Evolutionary conservation across 53 echinoderm and acorn worm genomes (phyloP).

Genomic region (Actinopyga echinites): DNA sequence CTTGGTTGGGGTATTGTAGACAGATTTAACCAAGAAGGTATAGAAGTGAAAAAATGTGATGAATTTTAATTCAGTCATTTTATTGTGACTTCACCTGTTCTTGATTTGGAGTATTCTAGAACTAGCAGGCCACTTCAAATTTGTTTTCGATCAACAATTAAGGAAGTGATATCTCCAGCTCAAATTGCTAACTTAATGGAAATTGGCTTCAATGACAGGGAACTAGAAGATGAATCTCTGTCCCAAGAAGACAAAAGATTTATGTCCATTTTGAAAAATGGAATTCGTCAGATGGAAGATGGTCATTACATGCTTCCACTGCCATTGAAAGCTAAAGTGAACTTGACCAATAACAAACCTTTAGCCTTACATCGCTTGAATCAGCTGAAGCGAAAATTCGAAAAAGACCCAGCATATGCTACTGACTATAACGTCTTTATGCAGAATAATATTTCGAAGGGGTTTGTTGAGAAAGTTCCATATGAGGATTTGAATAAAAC

Average conservation of each 20-base stretch:
- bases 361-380: not conserved
- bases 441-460: conserved; percentile 32
- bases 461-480: conserved; percentile 28
- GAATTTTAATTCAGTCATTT: not conserved
- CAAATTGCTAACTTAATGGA: not conserved
- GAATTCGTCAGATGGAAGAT: not conserved
- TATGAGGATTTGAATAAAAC: not conserved
- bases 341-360: not conserved
- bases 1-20: conserved; percentile 1
- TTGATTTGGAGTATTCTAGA: not conserved
- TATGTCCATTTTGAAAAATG: not conserved
- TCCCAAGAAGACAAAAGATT: not conserved
- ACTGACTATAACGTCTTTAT: conserved; percentile 45
- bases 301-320: not conserved
- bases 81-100: not conserved
- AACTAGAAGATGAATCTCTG: not conserved
- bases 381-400: not conserved
- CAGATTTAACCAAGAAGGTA: not conserved
- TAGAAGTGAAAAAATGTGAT: not conserved
- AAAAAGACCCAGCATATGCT: not conserved
- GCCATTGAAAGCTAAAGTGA: not conserved
- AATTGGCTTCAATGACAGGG: conserved; percentile 6
- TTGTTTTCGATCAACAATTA: not conserved
- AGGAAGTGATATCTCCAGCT: not conserved
- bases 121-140: not conserved